Percentiles rank a stretch among this genome's conserved stretches.
phyloP scores from a whole-genome alignment of 1,140 invertebrate species.

The Ctenoplectra terminalis region DNA sequence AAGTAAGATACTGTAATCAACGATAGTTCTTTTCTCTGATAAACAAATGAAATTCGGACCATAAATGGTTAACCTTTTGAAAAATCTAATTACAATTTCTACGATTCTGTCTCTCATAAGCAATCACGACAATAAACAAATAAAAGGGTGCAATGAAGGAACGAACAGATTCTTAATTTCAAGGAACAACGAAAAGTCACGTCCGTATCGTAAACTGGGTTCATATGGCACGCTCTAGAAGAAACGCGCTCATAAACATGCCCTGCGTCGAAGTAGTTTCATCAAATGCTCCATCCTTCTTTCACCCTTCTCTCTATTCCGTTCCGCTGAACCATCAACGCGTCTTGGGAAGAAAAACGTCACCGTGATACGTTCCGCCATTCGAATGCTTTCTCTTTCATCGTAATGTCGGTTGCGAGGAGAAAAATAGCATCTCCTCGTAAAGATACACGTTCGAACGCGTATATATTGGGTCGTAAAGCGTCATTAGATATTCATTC shows the following conservation, averaged over 20 bases:
- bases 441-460: not conserved
- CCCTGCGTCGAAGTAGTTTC: not conserved
- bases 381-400: not conserved
- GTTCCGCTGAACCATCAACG: not conserved
- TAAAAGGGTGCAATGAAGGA: no score
- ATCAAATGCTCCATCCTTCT: not conserved
- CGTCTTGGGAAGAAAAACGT: not conserved
- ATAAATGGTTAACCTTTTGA: no score
- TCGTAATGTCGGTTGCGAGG: not conserved
- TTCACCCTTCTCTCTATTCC: not conserved
- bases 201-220: not conserved
- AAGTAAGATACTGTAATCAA: no score
- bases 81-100: no score
- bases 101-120: no score
- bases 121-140: no score
- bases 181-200: not conserved
- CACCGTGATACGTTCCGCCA: not conserved
- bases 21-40: no score
- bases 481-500: constrained; percentile 79
- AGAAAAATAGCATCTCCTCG: not conserved
- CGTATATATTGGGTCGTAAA: constrained; percentile 74
- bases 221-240: not conserved
- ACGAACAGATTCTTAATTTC: not conserved
- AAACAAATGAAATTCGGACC: no score
- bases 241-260: not conserved